A percentile compares a stretch with the other conserved stretches of the same genome.
phyloP scores from a whole-genome alignment of 2,797 vertebrate species.

The Leucoraja ocellata region DNA sequence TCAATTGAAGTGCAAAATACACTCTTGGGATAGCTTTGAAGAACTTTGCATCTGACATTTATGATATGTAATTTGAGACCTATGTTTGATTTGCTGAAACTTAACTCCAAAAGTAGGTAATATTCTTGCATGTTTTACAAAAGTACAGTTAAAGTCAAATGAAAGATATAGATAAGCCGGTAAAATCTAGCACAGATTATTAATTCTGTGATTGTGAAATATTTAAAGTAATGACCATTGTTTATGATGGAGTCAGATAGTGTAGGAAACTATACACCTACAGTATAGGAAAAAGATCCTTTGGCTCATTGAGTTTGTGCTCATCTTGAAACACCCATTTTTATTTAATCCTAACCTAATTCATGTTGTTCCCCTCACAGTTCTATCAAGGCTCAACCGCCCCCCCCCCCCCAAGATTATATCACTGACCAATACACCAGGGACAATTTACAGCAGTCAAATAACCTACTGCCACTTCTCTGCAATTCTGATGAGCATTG shows the following conservation, averaged over 20 bases:
- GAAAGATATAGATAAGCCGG: not conserved
- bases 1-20: not conserved
- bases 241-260: not conserved
- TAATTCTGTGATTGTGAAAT: not conserved
- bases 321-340: no score
- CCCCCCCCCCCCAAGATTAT: no score
- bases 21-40: not conserved
- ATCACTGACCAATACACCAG: no score
- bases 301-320: no score
- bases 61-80: not conserved
- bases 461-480: no score
- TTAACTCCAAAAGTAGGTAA: not conserved
- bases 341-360: no score
- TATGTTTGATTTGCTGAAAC: not conserved
- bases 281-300: no score
- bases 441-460: no score
- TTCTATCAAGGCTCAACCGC: no score
- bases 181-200: not conserved
- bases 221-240: not conserved
- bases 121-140: not conserved
- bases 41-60: not conserved
- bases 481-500: not conserved
- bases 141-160: not conserved
- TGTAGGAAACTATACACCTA: no score
- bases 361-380: no score